These are phyloP conservation scores for Ibycter americanus DNA, from an alignment of 2,797 vertebrate genomes.

Conservation along the genomic window DNA sequence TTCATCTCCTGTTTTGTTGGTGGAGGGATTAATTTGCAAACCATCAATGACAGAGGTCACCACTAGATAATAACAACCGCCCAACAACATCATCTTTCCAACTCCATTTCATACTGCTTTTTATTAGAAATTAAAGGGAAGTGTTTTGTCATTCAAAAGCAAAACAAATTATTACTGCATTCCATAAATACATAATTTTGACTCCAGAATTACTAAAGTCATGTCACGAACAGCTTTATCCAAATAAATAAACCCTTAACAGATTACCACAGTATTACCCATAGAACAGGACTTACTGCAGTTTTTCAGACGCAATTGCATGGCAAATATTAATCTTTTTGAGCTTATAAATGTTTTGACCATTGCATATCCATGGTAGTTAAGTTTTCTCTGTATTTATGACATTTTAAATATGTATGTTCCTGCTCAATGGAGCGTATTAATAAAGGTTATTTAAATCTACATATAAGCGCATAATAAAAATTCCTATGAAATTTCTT, in stretches of 20 bases:
- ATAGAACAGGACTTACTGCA: neutral
- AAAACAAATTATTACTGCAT: neutral
- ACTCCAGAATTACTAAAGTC: neutral
- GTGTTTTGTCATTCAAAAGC: neutral
- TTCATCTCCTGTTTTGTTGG: neutral
- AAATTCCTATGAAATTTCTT: neutral
- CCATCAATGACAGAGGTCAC: neutral
- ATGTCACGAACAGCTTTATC: neutral
- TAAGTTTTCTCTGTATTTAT: neutral
- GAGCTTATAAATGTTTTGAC: neutral
- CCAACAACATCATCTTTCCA: neutral
- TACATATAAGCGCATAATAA: neutral
- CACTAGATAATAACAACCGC: neutral
- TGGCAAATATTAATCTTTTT: neutral
- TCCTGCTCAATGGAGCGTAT: neutral
- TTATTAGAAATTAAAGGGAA: neutral
- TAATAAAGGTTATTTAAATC: constrained; percentile 26
- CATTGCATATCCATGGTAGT: neutral
- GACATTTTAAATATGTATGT: neutral
- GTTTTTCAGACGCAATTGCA: neutral
- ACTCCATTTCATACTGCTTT: neutral
- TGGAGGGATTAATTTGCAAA: neutral
- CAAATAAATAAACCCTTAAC: neutral
- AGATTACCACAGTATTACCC: neutral
- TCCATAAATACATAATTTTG: neutral